phyloP scores from a whole-genome alignment of 2,797 vertebrate species.

The Sparidentex hasta region DNA sequence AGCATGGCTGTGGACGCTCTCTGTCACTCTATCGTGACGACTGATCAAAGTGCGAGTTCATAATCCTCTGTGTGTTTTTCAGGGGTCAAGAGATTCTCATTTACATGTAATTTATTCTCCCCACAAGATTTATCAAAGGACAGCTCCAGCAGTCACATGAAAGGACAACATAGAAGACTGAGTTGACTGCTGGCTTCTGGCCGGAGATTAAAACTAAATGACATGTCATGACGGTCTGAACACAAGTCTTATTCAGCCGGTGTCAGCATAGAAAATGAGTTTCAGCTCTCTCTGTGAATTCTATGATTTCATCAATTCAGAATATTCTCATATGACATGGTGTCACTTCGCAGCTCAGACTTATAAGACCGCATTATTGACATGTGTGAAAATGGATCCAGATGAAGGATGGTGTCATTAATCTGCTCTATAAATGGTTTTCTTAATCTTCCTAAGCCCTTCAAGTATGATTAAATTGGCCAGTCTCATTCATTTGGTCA shows the following conservation, averaged over 20 bases:
- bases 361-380: constrained; percentile 51
- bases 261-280: constrained; percentile 41
- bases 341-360: constrained; percentile 16
- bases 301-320: constrained; percentile 30
- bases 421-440: constrained; percentile 60
- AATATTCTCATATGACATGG: constrained; percentile 27
- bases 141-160: constrained; percentile 1
- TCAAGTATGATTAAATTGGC: constrained; percentile 38
- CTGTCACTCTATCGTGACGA: constrained; percentile 1
- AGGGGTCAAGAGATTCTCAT: constrained; percentile 16
- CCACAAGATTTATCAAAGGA: constrained; percentile 7
- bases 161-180: not conserved
- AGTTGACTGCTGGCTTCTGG: constrained; percentile 12
- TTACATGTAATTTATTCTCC: constrained; percentile 22
- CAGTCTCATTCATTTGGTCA: constrained; percentile 4
- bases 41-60: not conserved
- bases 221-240: constrained; percentile 9
- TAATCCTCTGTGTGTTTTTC: constrained; percentile 19
- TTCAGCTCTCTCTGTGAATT: constrained; percentile 15
- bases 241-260: not conserved
- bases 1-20: not conserved
- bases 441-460: constrained; percentile 49
- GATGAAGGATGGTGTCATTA: constrained; percentile 52
- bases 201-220: constrained; percentile 44
- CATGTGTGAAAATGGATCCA: constrained; percentile 52